Percentiles rank a stretch among this genome's conserved stretches.
Conservation (phyloP, 2,113 vertebrate genomes). For the Stomatorhinus ivindoensis region DNA sequence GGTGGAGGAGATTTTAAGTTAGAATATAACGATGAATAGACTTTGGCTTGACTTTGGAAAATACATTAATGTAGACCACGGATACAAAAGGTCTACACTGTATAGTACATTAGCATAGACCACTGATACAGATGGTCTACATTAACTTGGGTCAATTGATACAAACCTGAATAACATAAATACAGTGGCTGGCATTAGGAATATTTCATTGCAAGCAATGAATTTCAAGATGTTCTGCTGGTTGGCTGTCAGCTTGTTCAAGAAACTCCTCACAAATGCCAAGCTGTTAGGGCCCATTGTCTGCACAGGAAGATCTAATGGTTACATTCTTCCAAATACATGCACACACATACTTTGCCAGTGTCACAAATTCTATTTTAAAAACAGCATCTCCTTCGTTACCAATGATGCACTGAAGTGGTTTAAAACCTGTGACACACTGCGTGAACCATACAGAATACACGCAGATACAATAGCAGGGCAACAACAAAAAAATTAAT, state of each 20-base stretch:
- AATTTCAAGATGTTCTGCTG: conserved; percentile 98
- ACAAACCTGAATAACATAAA: conserved; percentile 96
- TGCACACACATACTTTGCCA: neutral
- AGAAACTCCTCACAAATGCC: conserved; percentile 76
- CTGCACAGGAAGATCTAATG: conserved; percentile 52
- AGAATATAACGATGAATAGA: neutral
- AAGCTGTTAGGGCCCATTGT: conserved; percentile 78
- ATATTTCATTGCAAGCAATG: conserved; percentile 96
- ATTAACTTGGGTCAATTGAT: neutral
- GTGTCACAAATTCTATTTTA: neutral
- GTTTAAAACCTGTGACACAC: neutral
- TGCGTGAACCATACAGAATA: neutral
- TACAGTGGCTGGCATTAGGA: conserved; percentile 94
- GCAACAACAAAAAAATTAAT: neutral
- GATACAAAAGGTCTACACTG: no score
- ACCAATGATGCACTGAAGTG: neutral
- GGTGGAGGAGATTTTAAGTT: neutral
- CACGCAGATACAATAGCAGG: neutral
- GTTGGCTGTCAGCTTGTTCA: conserved; percentile 85
- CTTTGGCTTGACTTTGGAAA: neutral
- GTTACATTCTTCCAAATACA: neutral
- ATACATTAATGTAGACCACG: neutral
- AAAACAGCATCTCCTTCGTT: neutral
- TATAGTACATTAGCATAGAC: neutral
- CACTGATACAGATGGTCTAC: neutral